Evolutionary conservation across 2,113 vertebrate genomes (phyloP).

Genomic region (Arenaria interpres): DNA sequence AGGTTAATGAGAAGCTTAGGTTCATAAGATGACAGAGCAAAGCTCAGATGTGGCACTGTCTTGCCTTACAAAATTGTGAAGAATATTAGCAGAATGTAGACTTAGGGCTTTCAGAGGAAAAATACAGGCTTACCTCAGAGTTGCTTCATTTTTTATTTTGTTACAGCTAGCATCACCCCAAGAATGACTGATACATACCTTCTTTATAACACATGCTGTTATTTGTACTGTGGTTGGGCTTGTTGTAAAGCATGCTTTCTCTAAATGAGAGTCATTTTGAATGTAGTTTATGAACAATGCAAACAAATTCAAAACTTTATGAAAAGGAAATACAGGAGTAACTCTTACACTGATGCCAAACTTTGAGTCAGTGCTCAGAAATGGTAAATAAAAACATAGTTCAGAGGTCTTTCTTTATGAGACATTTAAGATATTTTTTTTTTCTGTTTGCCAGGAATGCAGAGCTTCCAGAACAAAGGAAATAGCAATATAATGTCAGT

Average conservation of each 20-base stretch:
- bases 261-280: neutral
- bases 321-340: neutral
- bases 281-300: neutral
- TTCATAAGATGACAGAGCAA: neutral
- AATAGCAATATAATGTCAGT: neutral
- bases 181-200: neutral
- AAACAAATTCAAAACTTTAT: neutral
- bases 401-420: neutral
- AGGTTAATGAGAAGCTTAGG: neutral
- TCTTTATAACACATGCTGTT: neutral
- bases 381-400: neutral
- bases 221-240: neutral
- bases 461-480: neutral
- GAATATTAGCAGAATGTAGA: neutral
- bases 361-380: neutral
- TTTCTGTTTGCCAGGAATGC: neutral
- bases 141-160: neutral
- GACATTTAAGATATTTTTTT: neutral
- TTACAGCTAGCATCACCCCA: neutral
- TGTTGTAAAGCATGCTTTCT: neutral
- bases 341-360: neutral
- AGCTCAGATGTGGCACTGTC: neutral
- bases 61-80: neutral
- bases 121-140: neutral
- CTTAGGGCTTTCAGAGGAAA: neutral